phyloP scores from a whole-genome alignment of 2,797 vertebrate species.

The Xenentodon cancila region DNA sequence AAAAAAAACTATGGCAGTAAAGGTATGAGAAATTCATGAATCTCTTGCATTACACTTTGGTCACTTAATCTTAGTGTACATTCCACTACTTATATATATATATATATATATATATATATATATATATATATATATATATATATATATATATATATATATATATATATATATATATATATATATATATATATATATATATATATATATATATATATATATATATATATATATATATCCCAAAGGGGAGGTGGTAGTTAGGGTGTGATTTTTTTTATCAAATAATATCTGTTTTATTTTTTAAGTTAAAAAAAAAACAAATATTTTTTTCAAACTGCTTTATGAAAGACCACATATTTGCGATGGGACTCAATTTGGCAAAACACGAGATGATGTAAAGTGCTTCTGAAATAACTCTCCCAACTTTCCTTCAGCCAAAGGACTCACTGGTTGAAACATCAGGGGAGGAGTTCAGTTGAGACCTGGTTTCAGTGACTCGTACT shows the following conservation, averaged over 20 bases:
- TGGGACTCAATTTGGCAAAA: constrained; percentile 84
- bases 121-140: too few relatives aligned
- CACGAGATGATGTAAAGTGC: constrained; percentile 92
- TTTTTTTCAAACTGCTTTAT: constrained; percentile 40
- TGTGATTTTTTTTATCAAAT: constrained; percentile 2
- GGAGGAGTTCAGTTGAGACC: constrained; percentile 96
- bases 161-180: too few relatives aligned
- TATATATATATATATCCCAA: constrained; percentile 7
- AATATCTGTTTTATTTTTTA: background rate
- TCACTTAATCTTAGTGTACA: constrained; percentile 58
- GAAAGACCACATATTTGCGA: constrained; percentile 70
- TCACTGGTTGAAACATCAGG: constrained; percentile 95
- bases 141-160: background rate
- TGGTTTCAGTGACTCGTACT: constrained; percentile 94
- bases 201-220: too few relatives aligned
- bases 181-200: too few relatives aligned
- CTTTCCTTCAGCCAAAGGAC: constrained; percentile 90
- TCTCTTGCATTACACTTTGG: constrained; percentile 65
- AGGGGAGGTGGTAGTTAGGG: constrained; percentile 44
- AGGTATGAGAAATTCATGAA: constrained; percentile 21
- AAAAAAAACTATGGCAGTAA: constrained; percentile 47
- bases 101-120: too few relatives aligned
- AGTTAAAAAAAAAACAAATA: constrained; percentile 15
- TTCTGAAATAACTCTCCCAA: constrained; percentile 68
- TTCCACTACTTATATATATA: constrained; percentile 34